Evolutionary conservation across 37 sponge, comb jelly and placozoan genomes (phyloP).

Genomic region (Hexactinellida sp.): DNA sequence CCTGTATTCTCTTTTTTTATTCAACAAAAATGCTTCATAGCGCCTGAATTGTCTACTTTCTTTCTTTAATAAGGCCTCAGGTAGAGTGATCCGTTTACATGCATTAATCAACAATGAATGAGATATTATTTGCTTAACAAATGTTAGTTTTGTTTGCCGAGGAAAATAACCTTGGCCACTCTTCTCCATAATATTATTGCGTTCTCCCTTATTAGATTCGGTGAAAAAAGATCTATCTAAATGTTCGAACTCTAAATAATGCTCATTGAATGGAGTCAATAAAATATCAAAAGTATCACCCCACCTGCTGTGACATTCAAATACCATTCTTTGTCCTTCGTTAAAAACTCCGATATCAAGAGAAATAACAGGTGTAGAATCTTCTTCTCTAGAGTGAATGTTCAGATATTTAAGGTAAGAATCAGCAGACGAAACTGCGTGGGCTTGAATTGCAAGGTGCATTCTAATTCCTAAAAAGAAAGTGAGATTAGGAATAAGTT

Average conservation of each 20-base stretch:
- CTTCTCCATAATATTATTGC: not conserved
- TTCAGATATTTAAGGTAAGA: not conserved
- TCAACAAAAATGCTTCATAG: not conserved
- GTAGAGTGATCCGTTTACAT: not conserved
- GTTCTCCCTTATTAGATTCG: not conserved
- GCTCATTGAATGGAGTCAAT: not conserved
- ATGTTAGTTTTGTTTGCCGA: not conserved
- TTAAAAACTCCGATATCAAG: not conserved
- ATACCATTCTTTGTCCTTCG: not conserved
- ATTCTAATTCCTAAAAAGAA: not conserved
- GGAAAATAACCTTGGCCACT: not conserved
- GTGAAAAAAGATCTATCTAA: not conserved
- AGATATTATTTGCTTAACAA: not conserved
- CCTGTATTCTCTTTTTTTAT: not conserved
- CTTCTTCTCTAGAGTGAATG: not conserved
- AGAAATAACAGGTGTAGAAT: not conserved
- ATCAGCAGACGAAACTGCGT: not conserved
- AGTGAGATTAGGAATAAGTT: conserved; percentile 5
- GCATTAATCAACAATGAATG: not conserved
- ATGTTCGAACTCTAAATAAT: not conserved
- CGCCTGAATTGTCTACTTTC: not conserved
- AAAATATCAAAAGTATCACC: not conserved
- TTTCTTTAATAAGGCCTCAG: not conserved
- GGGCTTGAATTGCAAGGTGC: not conserved
- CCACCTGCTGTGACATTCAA: not conserved